phyloP scores from a whole-genome alignment of 2,888 invertebrate species.

The Papilio demoleus region DNA sequence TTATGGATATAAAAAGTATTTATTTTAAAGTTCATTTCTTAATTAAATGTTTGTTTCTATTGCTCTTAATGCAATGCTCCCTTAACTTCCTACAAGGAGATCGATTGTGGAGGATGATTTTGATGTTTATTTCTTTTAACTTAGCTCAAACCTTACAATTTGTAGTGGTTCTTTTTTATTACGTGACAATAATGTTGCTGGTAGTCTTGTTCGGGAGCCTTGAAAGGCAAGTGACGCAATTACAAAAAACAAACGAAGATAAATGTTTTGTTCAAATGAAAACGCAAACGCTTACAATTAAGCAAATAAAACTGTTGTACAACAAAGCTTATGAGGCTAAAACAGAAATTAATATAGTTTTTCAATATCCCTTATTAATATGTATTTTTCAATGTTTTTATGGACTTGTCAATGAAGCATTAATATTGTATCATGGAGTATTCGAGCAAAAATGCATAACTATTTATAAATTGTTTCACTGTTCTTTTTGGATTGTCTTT shows the following conservation, averaged over 20 bases:
- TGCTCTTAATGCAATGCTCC: conserved; percentile 53
- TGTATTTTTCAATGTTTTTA: conserved; percentile 69
- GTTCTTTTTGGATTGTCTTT: conserved; percentile 66
- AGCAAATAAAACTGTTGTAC: conserved; percentile 61
- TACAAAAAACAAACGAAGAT: conserved; percentile 43
- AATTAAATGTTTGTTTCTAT: conserved; percentile 48
- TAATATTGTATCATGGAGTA: conserved; percentile 68
- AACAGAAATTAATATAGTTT: conserved; percentile 59
- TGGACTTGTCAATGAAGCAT: conserved; percentile 65
- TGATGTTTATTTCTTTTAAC: conserved; percentile 61
- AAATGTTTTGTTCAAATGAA: conserved; percentile 51
- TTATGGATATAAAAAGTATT: conserved; percentile 51
- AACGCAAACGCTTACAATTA: conserved; percentile 52
- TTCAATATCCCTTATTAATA: conserved; percentile 64
- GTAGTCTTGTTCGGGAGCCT: conserved; percentile 57
- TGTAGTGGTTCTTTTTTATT: conserved; percentile 58
- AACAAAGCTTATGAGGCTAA: conserved; percentile 60
- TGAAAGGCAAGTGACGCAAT: conserved; percentile 50
- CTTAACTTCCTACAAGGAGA: conserved; percentile 61
- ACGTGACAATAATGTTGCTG: conserved; percentile 58
- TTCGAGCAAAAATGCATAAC: conserved; percentile 51
- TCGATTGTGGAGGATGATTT: conserved; percentile 63
- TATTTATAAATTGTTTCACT: conserved; percentile 62
- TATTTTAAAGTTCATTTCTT: conserved; percentile 54
- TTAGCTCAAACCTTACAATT: conserved; percentile 69